A percentile compares a stretch with the other conserved stretches of the same genome.
These are phyloP conservation scores for Channallabes apus DNA, from an alignment of 2,797 vertebrate genomes.

Conservation along the genomic window DNA sequence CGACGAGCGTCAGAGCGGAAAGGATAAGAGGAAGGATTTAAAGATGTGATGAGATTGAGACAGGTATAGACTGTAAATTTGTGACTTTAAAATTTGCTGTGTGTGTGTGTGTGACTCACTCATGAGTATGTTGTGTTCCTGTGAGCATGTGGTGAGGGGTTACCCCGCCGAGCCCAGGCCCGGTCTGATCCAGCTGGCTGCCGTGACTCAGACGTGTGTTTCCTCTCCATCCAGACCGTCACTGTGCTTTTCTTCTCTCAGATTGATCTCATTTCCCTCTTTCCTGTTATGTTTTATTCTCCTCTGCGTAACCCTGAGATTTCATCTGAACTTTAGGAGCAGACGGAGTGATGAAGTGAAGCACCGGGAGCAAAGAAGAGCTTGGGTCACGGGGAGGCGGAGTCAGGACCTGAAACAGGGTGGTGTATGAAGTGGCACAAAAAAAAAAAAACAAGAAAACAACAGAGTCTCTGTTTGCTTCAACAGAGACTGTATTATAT, in stretches of 20 bases:
- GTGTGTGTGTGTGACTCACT: slow-evolving; percentile 36
- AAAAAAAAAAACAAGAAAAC: neutral
- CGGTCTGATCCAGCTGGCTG: slow-evolving; percentile 43
- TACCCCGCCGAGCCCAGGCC: slow-evolving; percentile 35
- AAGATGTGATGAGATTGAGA: neutral
- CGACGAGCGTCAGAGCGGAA: neutral
- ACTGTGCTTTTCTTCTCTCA: slow-evolving; percentile 17
- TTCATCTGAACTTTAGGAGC: neutral
- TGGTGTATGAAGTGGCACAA: neutral
- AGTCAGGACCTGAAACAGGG: neutral
- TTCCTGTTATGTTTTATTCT: neutral
- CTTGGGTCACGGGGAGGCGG: neutral
- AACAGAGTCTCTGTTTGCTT: neutral
- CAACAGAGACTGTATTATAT: neutral
- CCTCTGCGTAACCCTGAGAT: slow-evolving; percentile 2
- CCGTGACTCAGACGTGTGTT: slow-evolving; percentile 15
- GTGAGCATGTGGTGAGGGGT: slow-evolving; percentile 47
- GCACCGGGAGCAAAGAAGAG: neutral
- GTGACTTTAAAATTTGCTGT: neutral
- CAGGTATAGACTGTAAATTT: neutral
- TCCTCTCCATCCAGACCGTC: slow-evolving; percentile 28
- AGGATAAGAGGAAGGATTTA: neutral
- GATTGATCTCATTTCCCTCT: neutral
- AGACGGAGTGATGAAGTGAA: neutral
- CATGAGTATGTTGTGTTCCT: slow-evolving; percentile 44